Conservation (phyloP, 2,797 vertebrate species). For the Poliocrania exsul region DNA sequence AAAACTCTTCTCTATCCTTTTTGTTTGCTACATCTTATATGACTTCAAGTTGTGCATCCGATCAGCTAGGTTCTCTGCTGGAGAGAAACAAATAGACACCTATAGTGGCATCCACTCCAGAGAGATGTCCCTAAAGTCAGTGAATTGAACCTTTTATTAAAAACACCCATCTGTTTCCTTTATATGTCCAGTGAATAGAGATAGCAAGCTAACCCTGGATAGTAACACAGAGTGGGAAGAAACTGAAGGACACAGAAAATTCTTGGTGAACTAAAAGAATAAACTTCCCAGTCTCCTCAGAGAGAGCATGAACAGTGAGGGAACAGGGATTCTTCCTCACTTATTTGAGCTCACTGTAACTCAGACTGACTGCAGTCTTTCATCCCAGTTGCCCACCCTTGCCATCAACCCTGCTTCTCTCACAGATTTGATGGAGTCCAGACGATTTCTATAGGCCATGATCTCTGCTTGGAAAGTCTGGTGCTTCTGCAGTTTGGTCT, state of each 20-base stretch:
- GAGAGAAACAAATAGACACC: background rate
- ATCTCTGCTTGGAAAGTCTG: slow-evolving; percentile 88
- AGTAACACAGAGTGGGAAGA: background rate
- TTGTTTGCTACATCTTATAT: background rate
- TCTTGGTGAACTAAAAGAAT: background rate
- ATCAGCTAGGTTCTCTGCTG: background rate
- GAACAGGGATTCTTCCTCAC: background rate
- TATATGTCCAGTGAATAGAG: background rate
- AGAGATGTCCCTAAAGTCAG: background rate
- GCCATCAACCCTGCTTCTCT: background rate
- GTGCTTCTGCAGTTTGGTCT: slow-evolving; percentile 85
- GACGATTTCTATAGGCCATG: slow-evolving; percentile 76
- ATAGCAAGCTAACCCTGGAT: background rate
- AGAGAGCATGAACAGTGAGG: background rate
- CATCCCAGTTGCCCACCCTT: background rate
- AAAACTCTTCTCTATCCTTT: background rate
- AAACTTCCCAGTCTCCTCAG: background rate
- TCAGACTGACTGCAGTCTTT: background rate
- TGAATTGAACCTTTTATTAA: background rate
- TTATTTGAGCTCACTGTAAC: background rate
- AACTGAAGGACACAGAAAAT: background rate
- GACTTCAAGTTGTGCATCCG: background rate
- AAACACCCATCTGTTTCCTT: background rate
- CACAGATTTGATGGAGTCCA: slow-evolving; percentile 80
- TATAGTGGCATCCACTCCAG: background rate